A percentile compares a stretch with the other conserved stretches of the same genome.
These are phyloP conservation scores for Cheilosia variabilis DNA, from an alignment of 2,888 invertebrate species.

Conservation along the genomic window DNA sequence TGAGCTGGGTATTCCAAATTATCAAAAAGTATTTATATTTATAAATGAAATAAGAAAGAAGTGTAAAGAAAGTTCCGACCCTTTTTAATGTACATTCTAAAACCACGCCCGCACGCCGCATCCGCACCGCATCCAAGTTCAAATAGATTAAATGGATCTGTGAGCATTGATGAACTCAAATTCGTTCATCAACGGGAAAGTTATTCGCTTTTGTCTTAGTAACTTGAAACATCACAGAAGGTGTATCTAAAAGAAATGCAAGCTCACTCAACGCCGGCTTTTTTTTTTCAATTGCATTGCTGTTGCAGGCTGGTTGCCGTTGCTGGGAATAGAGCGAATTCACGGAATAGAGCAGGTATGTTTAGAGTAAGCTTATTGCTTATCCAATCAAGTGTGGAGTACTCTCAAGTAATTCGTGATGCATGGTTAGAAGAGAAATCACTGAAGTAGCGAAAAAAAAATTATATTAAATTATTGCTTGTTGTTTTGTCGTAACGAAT, in stretches of 20 bases:
- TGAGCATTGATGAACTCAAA: background rate
- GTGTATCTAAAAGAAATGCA: constrained; percentile 24
- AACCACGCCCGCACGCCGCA: too few species aligned
- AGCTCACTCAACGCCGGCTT: constrained; percentile 26
- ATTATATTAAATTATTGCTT: constrained; percentile 51
- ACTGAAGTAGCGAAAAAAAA: constrained; percentile 54
- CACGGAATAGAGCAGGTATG: constrained; percentile 21
- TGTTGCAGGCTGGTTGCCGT: constrained; percentile 17
- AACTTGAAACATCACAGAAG: background rate
- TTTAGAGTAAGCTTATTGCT: constrained; percentile 43
- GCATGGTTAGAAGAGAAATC: constrained; percentile 70
- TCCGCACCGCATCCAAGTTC: background rate
- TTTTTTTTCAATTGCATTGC: constrained; percentile 43
- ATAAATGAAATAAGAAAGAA: too few species aligned
- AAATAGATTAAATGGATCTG: background rate
- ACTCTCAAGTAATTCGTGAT: constrained; percentile 63
- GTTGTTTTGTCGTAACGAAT: constrained; percentile 44
- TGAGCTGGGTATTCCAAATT: too few species aligned
- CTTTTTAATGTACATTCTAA: too few species aligned
- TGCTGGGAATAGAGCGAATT: constrained; percentile 43
- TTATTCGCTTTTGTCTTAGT: constrained; percentile 15
- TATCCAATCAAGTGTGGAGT: constrained; percentile 69
- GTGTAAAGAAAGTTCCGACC: too few species aligned
- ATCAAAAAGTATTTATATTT: too few species aligned
- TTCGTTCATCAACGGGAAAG: constrained; percentile 19